Conservation (phyloP, 1,140 invertebrate species). For the Hermetia illucens region DNA sequence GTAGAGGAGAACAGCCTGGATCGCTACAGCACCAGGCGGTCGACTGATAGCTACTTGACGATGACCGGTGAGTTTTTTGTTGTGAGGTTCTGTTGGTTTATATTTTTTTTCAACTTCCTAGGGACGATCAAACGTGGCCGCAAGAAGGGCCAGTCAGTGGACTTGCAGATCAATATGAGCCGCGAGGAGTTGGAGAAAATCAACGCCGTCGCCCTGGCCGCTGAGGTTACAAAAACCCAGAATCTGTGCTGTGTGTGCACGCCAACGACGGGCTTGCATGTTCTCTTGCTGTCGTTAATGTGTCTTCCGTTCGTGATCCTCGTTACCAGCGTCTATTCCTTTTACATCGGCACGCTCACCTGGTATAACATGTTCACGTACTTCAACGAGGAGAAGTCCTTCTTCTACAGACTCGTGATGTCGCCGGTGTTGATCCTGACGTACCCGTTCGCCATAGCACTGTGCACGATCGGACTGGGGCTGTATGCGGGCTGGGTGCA, state of each 20-base stretch:
- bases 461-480: constrained; percentile 47
- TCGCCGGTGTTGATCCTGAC: constrained; percentile 53
- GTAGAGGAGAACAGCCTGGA: constrained; percentile 34
- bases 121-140: constrained; percentile 58
- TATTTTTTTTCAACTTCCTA: constrained; percentile 3
- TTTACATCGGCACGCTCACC: constrained; percentile 59
- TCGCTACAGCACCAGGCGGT: constrained; percentile 32
- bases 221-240: constrained; percentile 38
- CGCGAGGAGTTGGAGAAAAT: constrained; percentile 49
- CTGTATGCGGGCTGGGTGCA: constrained; percentile 53
- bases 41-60: constrained; percentile 39
- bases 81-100: neutral
- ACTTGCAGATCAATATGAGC: constrained; percentile 56
- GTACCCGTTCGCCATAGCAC: constrained; percentile 54
- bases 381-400: constrained; percentile 51
- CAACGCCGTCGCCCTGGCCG: constrained; percentile 45
- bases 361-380: constrained; percentile 64
- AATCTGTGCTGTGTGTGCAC: constrained; percentile 41
- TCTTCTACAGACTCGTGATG: constrained; percentile 41
- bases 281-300: constrained; percentile 47
- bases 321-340: constrained; percentile 48
- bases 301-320: constrained; percentile 49
- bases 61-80: constrained; percentile 34
- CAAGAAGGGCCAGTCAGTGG: constrained; percentile 55
- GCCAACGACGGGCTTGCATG: constrained; percentile 45